Percentiles rank a stretch among this genome's conserved stretches.
Conservation (phyloP, 2,797 vertebrate species). For the Crenichthys baileyi region DNA sequence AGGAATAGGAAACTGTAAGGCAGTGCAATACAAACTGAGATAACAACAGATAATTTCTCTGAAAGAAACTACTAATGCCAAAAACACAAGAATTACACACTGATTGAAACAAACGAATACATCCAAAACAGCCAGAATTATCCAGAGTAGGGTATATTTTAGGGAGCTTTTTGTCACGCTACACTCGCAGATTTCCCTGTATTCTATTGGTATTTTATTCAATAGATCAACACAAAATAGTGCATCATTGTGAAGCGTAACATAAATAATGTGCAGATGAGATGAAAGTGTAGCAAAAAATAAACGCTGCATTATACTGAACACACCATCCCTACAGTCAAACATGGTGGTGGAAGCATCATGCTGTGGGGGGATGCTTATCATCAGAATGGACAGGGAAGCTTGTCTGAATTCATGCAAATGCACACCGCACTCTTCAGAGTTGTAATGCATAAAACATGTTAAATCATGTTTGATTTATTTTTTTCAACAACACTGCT, state of each 20-base stretch:
- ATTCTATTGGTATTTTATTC: background rate
- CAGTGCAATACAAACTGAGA: background rate
- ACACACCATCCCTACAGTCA: background rate
- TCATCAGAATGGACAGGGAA: background rate
- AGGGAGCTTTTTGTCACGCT: too few species aligned
- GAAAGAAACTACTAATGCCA: background rate
- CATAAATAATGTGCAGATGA: background rate
- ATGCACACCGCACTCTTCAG: background rate
- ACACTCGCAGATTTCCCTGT: too few species aligned
- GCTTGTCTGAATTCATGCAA: background rate
- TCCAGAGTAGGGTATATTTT: too few species aligned
- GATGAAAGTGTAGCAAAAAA: background rate
- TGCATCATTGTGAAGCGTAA: background rate
- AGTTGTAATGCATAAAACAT: background rate
- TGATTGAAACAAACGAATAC: background rate
- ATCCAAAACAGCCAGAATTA: background rate
- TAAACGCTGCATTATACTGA: background rate
- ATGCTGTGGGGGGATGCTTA: background rate
- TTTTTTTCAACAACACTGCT: background rate
- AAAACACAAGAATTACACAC: background rate
- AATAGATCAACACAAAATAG: background rate
- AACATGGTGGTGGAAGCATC: slow-evolving; percentile 2
- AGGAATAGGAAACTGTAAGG: background rate
- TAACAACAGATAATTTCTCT: background rate
- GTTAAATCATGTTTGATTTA: background rate